These are phyloP conservation scores for Coelopa frigida DNA, from an alignment of 1,140 invertebrate genomes.

Conservation along the genomic window DNA sequence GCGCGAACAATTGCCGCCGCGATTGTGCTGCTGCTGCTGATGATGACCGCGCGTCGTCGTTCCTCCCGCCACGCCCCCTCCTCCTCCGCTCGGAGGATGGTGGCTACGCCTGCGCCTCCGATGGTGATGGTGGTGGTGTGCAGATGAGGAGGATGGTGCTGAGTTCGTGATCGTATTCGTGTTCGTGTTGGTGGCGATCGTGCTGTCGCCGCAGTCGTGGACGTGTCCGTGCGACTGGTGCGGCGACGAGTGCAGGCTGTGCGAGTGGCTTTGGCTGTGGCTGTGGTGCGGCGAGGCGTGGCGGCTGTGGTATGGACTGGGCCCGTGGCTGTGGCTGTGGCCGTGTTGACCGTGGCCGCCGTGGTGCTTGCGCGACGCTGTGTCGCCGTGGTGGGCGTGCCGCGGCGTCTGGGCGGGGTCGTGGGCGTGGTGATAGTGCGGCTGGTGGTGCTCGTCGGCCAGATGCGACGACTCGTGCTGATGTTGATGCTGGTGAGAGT, in stretches of 20 bases:
- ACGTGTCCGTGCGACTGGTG: constrained; percentile 17
- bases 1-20: constrained; percentile 18
- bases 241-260: constrained; percentile 17
- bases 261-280: constrained; percentile 9
- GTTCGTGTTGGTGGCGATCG: constrained; percentile 3
- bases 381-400: constrained; percentile 9
- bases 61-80: constrained; percentile 2
- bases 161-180: background rate
- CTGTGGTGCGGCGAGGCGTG: constrained; percentile 15
- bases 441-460: constrained; percentile 13
- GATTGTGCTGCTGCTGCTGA: background rate
- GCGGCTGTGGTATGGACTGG: constrained; percentile 15
- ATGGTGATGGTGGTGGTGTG: constrained; percentile 26
- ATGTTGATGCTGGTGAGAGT: constrained; percentile 10
- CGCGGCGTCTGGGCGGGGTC: constrained; percentile 2
- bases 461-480: constrained; percentile 8
- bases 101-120: constrained; percentile 11
- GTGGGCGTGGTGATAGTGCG: constrained; percentile 14
- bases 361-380: constrained; percentile 2
- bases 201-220: constrained; percentile 6
- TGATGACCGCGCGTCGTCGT: constrained; percentile 8
- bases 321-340: constrained; percentile 13
- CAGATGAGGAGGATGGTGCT: constrained; percentile 13
- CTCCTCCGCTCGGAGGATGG: background rate
- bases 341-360: constrained; percentile 10